Percentiles rank a stretch among this genome's conserved stretches.
Evolutionary conservation across 2,888 invertebrate species (phyloP).

Genomic region (Pachydiplax longipennis): DNA sequence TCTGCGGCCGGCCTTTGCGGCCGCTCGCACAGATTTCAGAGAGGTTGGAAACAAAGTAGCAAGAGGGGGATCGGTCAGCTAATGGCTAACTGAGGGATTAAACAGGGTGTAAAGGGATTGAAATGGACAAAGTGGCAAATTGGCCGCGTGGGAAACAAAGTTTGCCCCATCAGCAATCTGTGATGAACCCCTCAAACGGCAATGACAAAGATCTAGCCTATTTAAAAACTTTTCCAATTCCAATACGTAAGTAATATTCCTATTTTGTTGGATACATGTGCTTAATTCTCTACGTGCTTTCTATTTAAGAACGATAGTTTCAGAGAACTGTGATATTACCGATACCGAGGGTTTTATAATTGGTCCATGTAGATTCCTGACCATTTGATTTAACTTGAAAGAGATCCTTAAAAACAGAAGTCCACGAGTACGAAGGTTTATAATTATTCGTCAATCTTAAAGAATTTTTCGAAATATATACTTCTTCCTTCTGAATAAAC

Average conservation of each 20-base stretch:
- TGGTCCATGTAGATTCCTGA: no score
- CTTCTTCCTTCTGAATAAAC: no score
- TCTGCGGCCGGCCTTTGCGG: background rate
- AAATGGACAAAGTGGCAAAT: background rate
- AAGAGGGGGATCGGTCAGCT: background rate
- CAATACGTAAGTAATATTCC: background rate
- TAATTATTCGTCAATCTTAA: no score
- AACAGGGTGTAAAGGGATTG: background rate
- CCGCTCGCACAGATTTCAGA: background rate
- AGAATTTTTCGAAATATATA: no score
- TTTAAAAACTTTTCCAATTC: background rate
- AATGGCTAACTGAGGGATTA: background rate
- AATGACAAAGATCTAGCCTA: background rate
- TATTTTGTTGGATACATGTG: no score
- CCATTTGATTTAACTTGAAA: no score
- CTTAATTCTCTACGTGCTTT: no score
- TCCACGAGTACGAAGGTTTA: no score
- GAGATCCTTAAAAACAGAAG: no score
- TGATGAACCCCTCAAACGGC: background rate
- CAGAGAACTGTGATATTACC: background rate
- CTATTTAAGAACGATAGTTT: background rate
- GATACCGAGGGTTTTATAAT: background rate
- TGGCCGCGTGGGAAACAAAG: background rate
- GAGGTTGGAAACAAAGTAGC: background rate
- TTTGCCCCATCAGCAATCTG: background rate